These are phyloP conservation scores for Sycophila sp. DNA, from an alignment of 1,140 invertebrate species.

Conservation along the genomic window DNA sequence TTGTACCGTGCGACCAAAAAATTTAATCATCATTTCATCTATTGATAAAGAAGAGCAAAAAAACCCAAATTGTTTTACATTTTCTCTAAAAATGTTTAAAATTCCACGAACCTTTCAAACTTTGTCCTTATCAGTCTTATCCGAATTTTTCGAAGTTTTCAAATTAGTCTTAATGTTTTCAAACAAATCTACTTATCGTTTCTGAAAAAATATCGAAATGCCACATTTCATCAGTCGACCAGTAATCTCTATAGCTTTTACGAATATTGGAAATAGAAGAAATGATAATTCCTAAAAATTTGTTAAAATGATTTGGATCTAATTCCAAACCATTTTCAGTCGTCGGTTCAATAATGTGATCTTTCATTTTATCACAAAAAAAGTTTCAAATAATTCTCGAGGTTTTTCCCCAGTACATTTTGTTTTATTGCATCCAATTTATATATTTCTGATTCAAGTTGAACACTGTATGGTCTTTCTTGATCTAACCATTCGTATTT, in stretches of 20 bases:
- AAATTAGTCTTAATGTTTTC: constrained; percentile 28
- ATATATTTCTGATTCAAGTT: constrained; percentile 9
- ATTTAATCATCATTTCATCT: constrained; percentile 41
- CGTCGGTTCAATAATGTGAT: constrained; percentile 30
- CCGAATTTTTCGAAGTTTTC: constrained; percentile 33
- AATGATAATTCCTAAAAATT: constrained; percentile 35
- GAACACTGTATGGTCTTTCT: constrained; percentile 13
- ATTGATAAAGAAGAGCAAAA: constrained; percentile 28
- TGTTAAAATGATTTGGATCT: constrained; percentile 25
- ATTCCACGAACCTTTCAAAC: constrained; percentile 37
- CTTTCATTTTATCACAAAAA: constrained; percentile 39
- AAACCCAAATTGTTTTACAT: constrained; percentile 26
- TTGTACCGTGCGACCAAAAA: constrained; percentile 21
- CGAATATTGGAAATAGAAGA: constrained; percentile 32
- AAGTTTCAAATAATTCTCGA: constrained; percentile 36
- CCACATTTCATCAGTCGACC: constrained; percentile 30
- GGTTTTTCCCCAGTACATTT: constrained; percentile 21
- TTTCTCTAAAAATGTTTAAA: constrained; percentile 32
- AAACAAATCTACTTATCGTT: constrained; percentile 32
- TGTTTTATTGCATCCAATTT: constrained; percentile 13
- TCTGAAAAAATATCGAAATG: constrained; percentile 24
- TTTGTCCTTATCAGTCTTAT: constrained; percentile 31
- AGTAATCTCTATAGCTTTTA: constrained; percentile 33
- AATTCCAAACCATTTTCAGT: constrained; percentile 26
- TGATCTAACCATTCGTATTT: constrained; percentile 34